These are phyloP conservation scores for Myotis yumanensis DNA, from an alignment of 2,113 vertebrate species.

Conservation along the genomic window DNA sequence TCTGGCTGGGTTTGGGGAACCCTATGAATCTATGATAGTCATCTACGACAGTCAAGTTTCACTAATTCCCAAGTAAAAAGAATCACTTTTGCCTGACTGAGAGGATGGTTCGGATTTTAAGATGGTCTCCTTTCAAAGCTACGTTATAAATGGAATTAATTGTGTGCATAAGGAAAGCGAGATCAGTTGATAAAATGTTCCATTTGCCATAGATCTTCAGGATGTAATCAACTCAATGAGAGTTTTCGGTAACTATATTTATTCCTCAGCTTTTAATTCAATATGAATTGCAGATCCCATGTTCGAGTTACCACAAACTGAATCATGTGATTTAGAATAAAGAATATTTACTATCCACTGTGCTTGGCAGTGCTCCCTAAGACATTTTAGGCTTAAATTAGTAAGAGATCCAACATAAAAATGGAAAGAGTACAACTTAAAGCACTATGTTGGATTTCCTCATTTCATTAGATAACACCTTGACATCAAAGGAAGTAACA, in stretches of 20 bases:
- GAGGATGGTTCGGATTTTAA: not conserved
- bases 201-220: not conserved
- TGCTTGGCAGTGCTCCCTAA: not conserved
- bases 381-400: not conserved
- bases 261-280: conserved; percentile 7
- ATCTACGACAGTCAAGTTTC: not conserved
- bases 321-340: not conserved
- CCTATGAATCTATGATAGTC: not conserved
- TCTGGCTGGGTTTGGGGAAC: not conserved
- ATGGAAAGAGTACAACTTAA: not conserved
- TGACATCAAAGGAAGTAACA: not conserved
- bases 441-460: not conserved
- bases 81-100: not conserved
- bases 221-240: not conserved
- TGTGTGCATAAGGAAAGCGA: not conserved
- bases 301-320: not conserved
- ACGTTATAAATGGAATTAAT: rapidly evolving
- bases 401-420: not conserved
- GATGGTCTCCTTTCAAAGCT: not conserved
- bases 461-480: not conserved
- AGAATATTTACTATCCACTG: not conserved
- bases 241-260: not conserved
- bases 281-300: not conserved
- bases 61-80: not conserved
- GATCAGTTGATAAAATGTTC: not conserved